Base-by-base conservation (phyloP, 1,140 invertebrate genomes). In the Drosophila pruinosa region DNA sequence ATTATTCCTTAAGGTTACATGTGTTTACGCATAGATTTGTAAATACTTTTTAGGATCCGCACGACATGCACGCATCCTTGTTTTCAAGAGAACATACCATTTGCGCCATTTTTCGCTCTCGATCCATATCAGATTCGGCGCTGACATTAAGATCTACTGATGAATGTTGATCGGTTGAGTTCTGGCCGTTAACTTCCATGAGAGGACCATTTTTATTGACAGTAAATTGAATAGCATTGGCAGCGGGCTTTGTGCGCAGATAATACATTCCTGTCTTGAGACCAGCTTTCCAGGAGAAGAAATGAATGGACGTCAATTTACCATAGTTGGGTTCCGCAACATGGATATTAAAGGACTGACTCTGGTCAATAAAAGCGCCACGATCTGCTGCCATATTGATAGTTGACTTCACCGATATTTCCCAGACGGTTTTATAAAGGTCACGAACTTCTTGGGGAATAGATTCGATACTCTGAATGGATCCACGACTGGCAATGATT, bases 201-300 rank as follows among this genome's bases (percentile, higher is more conserved):
- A 58, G 12, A 38, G 45, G 17, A 91, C 96, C 97, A 0, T 94
- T 93, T 90, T 99, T 99, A 91, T 99, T 98, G 0, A 99, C 97
- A 8, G 99, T 99, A 91, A 99, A 99, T 91, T 99, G 97, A 80
- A 99, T 97, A 4, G 98, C 97, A 90, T 98, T 96, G 1, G 97
- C 98, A 4, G 98, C 98, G 5, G 99, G 97, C 85, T 99, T 99
- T 0, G 98, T 99, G 22, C 99, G 93, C 61, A 99, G 93, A 91
- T 99, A 99, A 92, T 99, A 99, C 98, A 99, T 99, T 31, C 99
- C 99, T 22, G 99, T 99, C 92, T 99, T 99, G 8, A 99, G 93
- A 4, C 99, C 98, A 91, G 95, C 93, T 93, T 97, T 96, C 99
- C 99, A 99, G 0, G 96, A 97, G 92, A 98, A 97, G 92, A 99